Conservation (phyloP, 2,113 vertebrate genomes). For the Thunnus thynnus region DNA sequence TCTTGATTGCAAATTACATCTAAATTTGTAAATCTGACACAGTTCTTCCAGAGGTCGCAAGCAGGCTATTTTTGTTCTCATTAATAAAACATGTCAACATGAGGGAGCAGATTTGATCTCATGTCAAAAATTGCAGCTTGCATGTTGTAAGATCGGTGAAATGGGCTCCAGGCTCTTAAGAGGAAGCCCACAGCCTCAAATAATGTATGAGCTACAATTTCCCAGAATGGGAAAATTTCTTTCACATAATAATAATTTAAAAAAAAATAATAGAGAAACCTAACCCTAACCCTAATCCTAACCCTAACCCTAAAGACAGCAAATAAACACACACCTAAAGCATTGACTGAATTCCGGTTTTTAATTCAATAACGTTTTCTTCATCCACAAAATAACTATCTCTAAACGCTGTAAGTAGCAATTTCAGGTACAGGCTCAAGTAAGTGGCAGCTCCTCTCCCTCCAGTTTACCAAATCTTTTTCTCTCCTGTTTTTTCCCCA, state of each 20-base stretch:
- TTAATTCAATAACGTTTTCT: not conserved
- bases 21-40: not conserved
- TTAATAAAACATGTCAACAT: too few species aligned
- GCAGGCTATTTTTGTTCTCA: not conserved
- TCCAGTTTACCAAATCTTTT: constrained; percentile 30
- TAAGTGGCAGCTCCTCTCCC: constrained; percentile 30
- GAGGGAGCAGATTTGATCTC: too few species aligned
- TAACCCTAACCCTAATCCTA: too few species aligned
- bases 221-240: not conserved
- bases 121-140: too few species aligned
- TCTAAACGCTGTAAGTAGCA: not conserved
- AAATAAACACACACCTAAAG: not conserved
- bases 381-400: not conserved
- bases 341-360: not conserved
- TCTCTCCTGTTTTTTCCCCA: not conserved
- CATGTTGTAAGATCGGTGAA: too few species aligned
- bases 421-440: constrained; percentile 1
- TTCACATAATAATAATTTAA: not conserved
- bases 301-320: too few species aligned
- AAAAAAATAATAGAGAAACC: not conserved
- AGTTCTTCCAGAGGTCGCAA: too few species aligned
- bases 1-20: not conserved
- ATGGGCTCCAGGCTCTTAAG: not conserved
- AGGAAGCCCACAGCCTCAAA: not conserved
- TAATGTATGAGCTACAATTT: not conserved